Base-by-base conservation (phyloP, 2,113 vertebrate species). In the Hirundichthys speculiger region DNA sequence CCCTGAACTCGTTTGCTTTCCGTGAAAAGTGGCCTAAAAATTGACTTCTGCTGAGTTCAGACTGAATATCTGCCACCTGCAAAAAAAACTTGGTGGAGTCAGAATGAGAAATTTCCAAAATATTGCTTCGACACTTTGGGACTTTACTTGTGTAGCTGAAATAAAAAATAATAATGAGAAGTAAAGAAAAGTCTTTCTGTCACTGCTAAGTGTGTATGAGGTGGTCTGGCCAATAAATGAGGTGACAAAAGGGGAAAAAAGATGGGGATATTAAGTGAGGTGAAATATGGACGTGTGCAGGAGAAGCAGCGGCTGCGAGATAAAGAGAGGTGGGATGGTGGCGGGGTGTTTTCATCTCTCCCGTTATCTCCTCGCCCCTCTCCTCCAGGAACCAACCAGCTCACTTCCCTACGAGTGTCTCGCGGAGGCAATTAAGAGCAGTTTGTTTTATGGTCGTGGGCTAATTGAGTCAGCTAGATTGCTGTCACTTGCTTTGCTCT, bases 391-490 rank as follows among this genome's bases (percentile, higher is more conserved):
- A 85, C 63, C 60, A 69, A 73, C 47, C 60, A 12, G 64, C 77
- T 73, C 65, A 64, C 82, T 79, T 83, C 79, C 70, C 66, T 68
- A 18, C 41, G 64, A 86, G 76, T 61, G 79, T 75, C 68, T 85
- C 78, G 87, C 79, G 73, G 74, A 70, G 55, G 78, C 69, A 79
- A 91, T 89, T 90, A 88, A 88, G 83, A 82, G 79, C 79, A 79
- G 88, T 92, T 90, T 92, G 89, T 89, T 91, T 91, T 90, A 87
- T 89, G 70, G 86, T 78, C 64, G 55, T 68, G 63, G 42, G 74
- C 85, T 91, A 91, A 91, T 91, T 91, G 89, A 89, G 85, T 91
- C 86, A 82, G 88, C 75, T 77, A 64, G 86, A 88, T 90, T 79
- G 83, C 77, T 58, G 76, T 76, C 81, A 61, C 73, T 73, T 57